A percentile compares a stretch with the other conserved stretches of the same genome.
These are phyloP conservation scores for Calypte anna DNA, from an alignment of 2,113 vertebrate species.

Conservation along the genomic window DNA sequence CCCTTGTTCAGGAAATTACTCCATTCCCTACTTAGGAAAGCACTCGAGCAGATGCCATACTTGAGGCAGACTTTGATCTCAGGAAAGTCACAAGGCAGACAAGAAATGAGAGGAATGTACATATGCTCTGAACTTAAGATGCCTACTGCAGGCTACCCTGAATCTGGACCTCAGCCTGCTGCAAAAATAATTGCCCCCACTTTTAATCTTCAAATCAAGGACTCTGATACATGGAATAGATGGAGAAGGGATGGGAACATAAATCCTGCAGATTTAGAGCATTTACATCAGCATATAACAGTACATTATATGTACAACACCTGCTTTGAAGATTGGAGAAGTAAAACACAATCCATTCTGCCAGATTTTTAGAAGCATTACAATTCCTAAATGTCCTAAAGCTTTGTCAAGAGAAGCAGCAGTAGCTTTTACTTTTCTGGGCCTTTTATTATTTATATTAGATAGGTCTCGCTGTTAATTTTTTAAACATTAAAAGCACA, in stretches of 20 bases:
- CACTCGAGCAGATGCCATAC: background rate
- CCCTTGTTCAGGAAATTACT: conserved; percentile 45
- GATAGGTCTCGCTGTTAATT: conserved; percentile 29
- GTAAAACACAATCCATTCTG: background rate
- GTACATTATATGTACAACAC: background rate
- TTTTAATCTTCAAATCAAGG: background rate
- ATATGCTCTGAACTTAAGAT: background rate
- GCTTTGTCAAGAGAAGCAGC: background rate
- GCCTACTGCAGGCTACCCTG: background rate
- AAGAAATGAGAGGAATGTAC: background rate
- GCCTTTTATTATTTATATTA: conserved; percentile 44
- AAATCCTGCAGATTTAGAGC: background rate
- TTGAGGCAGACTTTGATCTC: conserved; percentile 6
- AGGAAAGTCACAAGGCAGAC: background rate
- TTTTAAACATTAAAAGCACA: conserved; percentile 54
- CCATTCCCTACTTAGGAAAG: conserved; percentile 36
- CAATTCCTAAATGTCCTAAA: background rate
- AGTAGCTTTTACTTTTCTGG: conserved; percentile 20
- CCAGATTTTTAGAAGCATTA: conserved; percentile 30
- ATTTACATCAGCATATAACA: background rate
- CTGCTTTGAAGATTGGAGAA: conserved; percentile 11
- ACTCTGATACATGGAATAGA: background rate
- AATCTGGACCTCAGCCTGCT: background rate
- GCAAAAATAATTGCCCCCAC: background rate
- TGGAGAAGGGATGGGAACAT: background rate